Evolutionary conservation across 35 echinoderm and acorn worm species (phyloP).

Genomic region (Holothuria glaberrima): DNA sequence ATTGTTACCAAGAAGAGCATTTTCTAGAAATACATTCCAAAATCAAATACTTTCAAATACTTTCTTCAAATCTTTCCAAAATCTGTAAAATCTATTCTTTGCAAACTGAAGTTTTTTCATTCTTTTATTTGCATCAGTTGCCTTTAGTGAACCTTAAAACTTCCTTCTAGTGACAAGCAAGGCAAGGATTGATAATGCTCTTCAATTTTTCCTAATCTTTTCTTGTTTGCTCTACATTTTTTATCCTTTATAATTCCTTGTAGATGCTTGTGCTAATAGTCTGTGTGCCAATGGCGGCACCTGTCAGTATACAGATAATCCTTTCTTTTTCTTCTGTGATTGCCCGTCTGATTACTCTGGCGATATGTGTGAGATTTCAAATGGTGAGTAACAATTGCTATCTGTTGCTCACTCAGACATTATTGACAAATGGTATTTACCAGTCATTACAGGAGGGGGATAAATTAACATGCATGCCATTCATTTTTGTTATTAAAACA

Average conservation of each 20-base stretch:
- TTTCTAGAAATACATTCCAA: too few relatives aligned
- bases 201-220: not conserved
- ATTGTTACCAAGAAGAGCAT: too few relatives aligned
- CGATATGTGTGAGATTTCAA: not conserved
- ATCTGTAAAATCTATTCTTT: not conserved
- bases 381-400: not conserved
- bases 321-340: constrained; percentile 9
- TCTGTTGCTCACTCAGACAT: too few relatives aligned
- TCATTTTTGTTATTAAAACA: too few relatives aligned
- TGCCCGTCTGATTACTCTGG: constrained; percentile 5
- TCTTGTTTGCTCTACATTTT: not conserved
- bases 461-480: too few relatives aligned
- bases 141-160: too few relatives aligned
- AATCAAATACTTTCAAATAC: too few relatives aligned
- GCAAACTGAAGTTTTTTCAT: not conserved
- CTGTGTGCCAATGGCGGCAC: constrained; percentile 25
- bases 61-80: not conserved
- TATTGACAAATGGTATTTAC: too few relatives aligned
- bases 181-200: too few relatives aligned
- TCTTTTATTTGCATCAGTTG: too few relatives aligned
- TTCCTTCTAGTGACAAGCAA: too few relatives aligned
- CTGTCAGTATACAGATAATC: not conserved
- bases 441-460: too few relatives aligned
- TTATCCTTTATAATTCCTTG: not conserved
- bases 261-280: constrained; percentile 36